Conservation (phyloP, 2,797 vertebrate species). For the Alouatta caraya region DNA sequence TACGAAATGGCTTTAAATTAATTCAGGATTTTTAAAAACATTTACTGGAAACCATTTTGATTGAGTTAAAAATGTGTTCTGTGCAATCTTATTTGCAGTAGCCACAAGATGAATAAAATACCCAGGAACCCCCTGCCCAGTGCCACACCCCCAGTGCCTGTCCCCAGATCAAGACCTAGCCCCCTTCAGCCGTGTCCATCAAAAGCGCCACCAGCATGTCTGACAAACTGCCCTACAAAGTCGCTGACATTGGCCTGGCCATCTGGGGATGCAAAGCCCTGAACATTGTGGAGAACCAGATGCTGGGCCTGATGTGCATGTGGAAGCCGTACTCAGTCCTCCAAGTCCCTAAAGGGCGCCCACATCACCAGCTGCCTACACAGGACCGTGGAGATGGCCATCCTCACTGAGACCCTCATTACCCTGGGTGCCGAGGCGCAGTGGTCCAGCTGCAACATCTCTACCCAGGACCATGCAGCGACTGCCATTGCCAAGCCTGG, state of each 20-base stretch:
- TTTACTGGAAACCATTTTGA: not conserved
- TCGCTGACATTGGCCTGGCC: not conserved
- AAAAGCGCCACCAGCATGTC: not conserved
- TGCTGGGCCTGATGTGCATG: not conserved
- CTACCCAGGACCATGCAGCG: no score
- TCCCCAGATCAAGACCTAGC: not conserved
- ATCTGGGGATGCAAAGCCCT: not conserved
- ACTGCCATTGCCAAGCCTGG: no score
- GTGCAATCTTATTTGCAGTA: not conserved
- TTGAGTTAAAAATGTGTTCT: not conserved
- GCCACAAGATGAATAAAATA: not conserved
- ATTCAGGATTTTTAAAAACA: not conserved
- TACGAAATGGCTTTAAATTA: not conserved
- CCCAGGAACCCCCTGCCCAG: not conserved
- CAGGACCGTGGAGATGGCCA: no score
- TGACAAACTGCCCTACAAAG: not conserved
- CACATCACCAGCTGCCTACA: no score
- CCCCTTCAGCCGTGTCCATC: not conserved
- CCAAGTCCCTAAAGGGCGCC: not conserved
- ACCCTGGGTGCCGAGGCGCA: no score
- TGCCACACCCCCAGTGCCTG: not conserved
- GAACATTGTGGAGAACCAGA: not conserved
- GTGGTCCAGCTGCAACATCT: no score
- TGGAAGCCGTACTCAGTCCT: not conserved
- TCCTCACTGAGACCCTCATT: no score